A percentile compares a stretch with the other conserved stretches of the same genome.
Conservation (phyloP, 2,797 vertebrate species). For the Protonibea diacanthus region DNA sequence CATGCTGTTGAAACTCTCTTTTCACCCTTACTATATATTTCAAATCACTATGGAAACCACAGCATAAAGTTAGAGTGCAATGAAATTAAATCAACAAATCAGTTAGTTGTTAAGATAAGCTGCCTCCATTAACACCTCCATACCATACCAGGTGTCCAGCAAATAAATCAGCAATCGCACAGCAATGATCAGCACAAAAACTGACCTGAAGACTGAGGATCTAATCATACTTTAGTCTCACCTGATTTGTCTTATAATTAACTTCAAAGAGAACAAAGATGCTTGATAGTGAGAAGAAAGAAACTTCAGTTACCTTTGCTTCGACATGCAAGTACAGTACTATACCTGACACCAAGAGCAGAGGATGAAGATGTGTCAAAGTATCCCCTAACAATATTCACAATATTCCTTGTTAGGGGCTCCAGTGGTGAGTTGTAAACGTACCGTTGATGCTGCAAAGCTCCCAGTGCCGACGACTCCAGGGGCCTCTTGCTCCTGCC, state of each 20-base stretch:
- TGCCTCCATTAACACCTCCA: conserved; percentile 12
- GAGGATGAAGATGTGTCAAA: conserved; percentile 41
- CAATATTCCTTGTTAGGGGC: conserved; percentile 51
- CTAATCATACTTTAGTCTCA: neutral
- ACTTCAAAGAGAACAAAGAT: neutral
- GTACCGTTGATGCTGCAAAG: conserved; percentile 77
- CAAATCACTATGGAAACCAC: neutral
- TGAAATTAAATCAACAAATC: neutral
- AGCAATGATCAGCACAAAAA: neutral
- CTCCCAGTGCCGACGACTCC: conserved; percentile 72
- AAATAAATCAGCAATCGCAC: conserved; percentile 5
- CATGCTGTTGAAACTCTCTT: neutral
- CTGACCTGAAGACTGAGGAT: neutral
- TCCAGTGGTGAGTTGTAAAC: conserved; percentile 55
- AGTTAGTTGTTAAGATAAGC: neutral
- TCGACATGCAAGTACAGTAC: conserved; percentile 27
- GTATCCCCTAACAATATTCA: conserved; percentile 38
- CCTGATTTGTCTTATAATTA: neutral
- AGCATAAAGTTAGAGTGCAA: neutral
- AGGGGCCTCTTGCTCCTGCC: conserved; percentile 79
- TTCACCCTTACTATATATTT: neutral
- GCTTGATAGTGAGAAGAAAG: neutral
- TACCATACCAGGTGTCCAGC: neutral
- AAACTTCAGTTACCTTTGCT: conserved; percentile 41
- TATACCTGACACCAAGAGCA: conserved; percentile 38